phyloP scores from a whole-genome alignment of 2,888 invertebrate species.

The Hypercompe scribonia region DNA sequence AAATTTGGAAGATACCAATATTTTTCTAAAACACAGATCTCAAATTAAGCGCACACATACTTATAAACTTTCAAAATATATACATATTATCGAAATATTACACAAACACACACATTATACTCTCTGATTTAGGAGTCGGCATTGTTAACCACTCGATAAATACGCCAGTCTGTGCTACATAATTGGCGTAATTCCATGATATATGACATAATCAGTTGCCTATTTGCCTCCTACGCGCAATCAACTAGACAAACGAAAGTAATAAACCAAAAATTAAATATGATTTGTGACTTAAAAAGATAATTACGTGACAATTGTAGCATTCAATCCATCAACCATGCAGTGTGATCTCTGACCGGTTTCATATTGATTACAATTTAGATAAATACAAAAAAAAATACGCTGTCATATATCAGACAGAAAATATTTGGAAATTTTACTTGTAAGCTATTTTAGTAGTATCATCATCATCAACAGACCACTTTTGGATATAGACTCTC shows the following conservation, averaged over 20 bases:
- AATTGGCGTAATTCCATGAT: constrained; percentile 23
- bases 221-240: constrained; percentile 31
- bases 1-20: too few species aligned
- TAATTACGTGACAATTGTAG: constrained; percentile 33
- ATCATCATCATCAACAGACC: too few species aligned
- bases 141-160: background rate
- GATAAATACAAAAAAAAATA: background rate
- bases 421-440: background rate
- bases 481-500: too few species aligned
- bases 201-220: constrained; percentile 25
- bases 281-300: constrained; percentile 23
- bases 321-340: constrained; percentile 59
- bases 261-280: constrained; percentile 28
- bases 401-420: background rate
- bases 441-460: too few species aligned
- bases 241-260: constrained; percentile 20
- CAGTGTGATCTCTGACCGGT: constrained; percentile 50
- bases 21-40: too few species aligned
- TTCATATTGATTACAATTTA: background rate
- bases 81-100: too few species aligned
- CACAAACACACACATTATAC: too few species aligned
- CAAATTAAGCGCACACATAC: too few species aligned
- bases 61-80: too few species aligned
- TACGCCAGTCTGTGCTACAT: background rate
- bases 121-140: too few species aligned